phyloP scores from a whole-genome alignment of 2,888 invertebrate species.

The Macrophya annulata region DNA sequence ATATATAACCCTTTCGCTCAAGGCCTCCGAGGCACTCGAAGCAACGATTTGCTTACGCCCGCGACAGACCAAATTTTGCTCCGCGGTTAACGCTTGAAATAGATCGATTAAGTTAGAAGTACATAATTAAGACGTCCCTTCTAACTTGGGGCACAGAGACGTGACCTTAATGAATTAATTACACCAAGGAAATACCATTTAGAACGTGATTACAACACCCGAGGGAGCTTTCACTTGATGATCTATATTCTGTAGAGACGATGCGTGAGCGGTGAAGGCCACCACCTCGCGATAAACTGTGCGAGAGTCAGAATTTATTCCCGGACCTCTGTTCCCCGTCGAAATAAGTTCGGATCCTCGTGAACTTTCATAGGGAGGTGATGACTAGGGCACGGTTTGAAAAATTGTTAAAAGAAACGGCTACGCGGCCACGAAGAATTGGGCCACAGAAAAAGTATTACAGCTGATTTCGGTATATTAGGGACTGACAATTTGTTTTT shows the following conservation, averaged over 20 bases:
- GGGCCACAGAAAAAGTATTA: not conserved
- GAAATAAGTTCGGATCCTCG: not conserved
- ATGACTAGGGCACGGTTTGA: not conserved
- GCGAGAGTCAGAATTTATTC: not conserved
- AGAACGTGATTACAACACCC: constrained; percentile 37
- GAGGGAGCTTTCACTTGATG: not conserved
- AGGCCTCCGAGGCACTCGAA: not conserved
- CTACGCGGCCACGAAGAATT: not conserved
- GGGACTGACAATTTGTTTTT: not conserved
- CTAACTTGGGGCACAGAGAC: constrained; percentile 31
- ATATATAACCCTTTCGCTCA: not conserved
- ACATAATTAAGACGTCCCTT: constrained; percentile 34
- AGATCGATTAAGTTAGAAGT: constrained; percentile 25
- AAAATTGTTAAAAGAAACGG: not conserved
- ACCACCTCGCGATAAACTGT: not conserved
- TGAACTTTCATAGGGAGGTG: not conserved
- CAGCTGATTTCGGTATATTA: not conserved
- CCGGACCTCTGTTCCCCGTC: not conserved
- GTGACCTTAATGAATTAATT: constrained; percentile 50
- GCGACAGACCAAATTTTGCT: not conserved
- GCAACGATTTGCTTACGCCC: constrained; percentile 18
- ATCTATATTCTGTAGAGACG: constrained; percentile 23
- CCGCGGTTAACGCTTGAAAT: constrained; percentile 19
- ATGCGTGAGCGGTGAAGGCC: constrained; percentile 11
- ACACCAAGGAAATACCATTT: constrained; percentile 26